Conservation (phyloP, 2,797 vertebrate species). For the Kryptolebias ocellatus region DNA sequence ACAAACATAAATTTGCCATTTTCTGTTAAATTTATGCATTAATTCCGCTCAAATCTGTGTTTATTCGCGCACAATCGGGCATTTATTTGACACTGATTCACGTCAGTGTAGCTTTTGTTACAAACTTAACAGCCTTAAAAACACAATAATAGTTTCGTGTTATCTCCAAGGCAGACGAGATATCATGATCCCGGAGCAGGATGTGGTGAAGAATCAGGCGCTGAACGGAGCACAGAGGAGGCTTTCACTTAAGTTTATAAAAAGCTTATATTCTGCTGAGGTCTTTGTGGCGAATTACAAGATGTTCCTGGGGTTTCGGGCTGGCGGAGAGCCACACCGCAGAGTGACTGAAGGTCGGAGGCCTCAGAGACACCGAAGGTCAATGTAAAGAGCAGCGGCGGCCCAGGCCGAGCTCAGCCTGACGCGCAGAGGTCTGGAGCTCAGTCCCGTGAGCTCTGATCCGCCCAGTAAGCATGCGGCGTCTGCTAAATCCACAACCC, state of each 20-base stretch:
- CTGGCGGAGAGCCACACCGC: conserved; percentile 31
- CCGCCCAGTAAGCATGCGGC: not conserved
- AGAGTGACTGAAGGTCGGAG: conserved; percentile 41
- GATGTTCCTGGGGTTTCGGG: conserved; percentile 44
- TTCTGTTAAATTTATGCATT: no score
- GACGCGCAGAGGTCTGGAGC: conserved; percentile 11
- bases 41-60: no score
- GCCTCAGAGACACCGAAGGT: conserved; percentile 69
- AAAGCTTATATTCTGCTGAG: conserved; percentile 14
- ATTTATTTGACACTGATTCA: no score
- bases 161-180: not conserved
- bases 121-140: no score
- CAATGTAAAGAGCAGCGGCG: conserved; percentile 72
- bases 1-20: no score
- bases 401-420: conserved; percentile 20
- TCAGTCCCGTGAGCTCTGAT: not conserved
- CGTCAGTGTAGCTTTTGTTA: no score
- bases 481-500: not conserved
- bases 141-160: no score
- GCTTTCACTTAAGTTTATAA: not conserved
- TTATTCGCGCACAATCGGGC: no score
- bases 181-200: not conserved
- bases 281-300: conserved; percentile 32
- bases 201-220: conserved; percentile 21
- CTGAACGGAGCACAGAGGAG: conserved; percentile 27